Conservation (phyloP, 2,888 invertebrate species). For the Serripes groenlandicus region DNA sequence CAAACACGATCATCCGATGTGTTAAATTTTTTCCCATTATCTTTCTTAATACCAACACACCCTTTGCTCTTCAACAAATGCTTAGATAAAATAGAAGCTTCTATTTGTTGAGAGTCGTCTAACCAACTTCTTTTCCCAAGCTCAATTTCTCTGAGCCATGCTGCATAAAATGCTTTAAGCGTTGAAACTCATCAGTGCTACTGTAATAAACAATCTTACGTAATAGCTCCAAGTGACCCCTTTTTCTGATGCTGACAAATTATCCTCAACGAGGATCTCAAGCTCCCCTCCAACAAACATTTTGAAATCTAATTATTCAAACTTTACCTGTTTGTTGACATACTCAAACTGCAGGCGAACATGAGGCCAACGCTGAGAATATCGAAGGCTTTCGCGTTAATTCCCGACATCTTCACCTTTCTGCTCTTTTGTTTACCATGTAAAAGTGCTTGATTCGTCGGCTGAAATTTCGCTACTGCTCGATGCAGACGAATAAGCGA, state of each 20-base stretch:
- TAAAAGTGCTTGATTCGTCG: no score
- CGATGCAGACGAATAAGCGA: no score
- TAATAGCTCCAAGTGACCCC: not conserved
- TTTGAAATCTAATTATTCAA: constrained; percentile 9
- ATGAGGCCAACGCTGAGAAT: not conserved
- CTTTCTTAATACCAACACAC: not conserved
- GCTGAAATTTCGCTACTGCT: no score
- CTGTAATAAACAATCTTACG: not conserved
- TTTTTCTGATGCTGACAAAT: not conserved
- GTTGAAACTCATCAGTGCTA: not conserved
- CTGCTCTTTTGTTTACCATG: not conserved
- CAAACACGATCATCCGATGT: not conserved
- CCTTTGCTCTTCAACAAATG: not conserved
- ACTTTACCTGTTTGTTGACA: not conserved
- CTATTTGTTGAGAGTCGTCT: not conserved
- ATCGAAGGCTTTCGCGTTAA: not conserved
- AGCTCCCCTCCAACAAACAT: not conserved
- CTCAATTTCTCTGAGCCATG: constrained; percentile 15
- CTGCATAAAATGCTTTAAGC: not conserved
- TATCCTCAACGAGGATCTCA: constrained; percentile 4
- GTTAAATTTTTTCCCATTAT: not conserved
- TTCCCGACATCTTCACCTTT: not conserved
- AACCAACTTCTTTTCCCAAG: not conserved
- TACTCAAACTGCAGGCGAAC: not conserved
- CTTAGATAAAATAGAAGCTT: not conserved